Conservation (phyloP, 2,888 invertebrate genomes). For the Xestia ashworthii region DNA sequence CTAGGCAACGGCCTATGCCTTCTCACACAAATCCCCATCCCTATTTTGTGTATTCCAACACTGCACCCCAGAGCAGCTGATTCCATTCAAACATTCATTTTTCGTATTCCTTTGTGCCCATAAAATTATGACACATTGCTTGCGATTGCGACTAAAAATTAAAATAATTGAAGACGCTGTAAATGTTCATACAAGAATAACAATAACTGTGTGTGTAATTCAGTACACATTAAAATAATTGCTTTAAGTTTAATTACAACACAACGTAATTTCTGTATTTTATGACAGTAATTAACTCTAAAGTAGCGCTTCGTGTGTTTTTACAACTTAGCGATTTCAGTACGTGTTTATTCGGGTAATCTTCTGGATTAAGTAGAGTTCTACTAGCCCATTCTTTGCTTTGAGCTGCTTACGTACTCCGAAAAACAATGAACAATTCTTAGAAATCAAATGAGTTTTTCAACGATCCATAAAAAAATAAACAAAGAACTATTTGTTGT, state of each 20-base stretch:
- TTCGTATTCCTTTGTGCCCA: slow-evolving; percentile 40
- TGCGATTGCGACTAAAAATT: slow-evolving; percentile 10
- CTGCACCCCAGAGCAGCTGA: slow-evolving; percentile 82
- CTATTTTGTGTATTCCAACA: slow-evolving; percentile 77
- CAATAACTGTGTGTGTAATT: slow-evolving; percentile 28
- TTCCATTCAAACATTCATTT: slow-evolving; percentile 76
- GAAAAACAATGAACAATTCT: slow-evolving; percentile 57
- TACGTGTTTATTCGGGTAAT: slow-evolving; percentile 8
- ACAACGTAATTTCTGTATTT: slow-evolving; percentile 42
- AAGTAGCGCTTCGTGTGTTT: slow-evolving; percentile 34
- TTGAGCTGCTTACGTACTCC: slow-evolving; percentile 34
- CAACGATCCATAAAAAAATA: slow-evolving; percentile 42
- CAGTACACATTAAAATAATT: slow-evolving; percentile 44
- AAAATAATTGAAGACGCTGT: slow-evolving; percentile 17
- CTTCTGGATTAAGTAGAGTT: slow-evolving; percentile 23
- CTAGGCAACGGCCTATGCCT: slow-evolving; percentile 75
- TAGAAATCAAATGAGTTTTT: slow-evolving; percentile 41
- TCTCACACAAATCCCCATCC: slow-evolving; percentile 74
- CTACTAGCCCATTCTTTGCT: slow-evolving; percentile 15
- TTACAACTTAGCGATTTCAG: slow-evolving; percentile 28
- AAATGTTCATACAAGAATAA: slow-evolving; percentile 5
- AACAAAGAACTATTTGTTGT: slow-evolving; percentile 51
- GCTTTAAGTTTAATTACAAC: slow-evolving; percentile 46
- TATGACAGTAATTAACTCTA: slow-evolving; percentile 40
- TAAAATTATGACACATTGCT: slow-evolving; percentile 21